Evolutionary conservation across 23 tunicate species (phyloP), one percentile per base, ranked within the genome.

Genomic region (Trididemnum miniatum): DNA sequence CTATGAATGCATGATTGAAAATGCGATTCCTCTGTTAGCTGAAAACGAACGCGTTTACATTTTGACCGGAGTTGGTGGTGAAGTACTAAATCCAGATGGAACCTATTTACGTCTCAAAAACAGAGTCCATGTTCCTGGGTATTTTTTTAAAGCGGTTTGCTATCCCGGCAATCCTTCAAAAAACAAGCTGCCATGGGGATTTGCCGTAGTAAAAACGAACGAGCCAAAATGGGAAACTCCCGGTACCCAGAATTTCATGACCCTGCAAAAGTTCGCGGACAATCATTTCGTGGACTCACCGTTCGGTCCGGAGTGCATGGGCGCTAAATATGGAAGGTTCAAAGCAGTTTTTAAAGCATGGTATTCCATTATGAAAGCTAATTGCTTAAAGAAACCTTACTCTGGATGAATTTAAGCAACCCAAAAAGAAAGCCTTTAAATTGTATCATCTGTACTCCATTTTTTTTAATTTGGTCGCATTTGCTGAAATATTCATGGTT

Each of bases 131-230:
- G 86, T 89, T 29, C 99, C 99, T 18, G 91, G 87, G 25, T 85
- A 72, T 69, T 95, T 82, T 64, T 95, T 96, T 96, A 95, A 95
- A 65, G 96, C 96, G 1, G 91, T 89, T 71, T 95, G 99, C 64
- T 95, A 95, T 67, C 97, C 97, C 65, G 97, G 97, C 25, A 91
- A 86, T 67, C 29, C 66, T 2, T 31, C 65, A 35, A 18, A 65
- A 2, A 34, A 71, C 29, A 65, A 77, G 4, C 79, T 32, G 39
- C 83, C 97, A 29, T 92, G 97, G 97, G 88, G 78, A 22, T 87
- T 64, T 73, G 97, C 92, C 1, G 79, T 92, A 1, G 79, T 92
- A 12, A 79, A 92, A 30, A 30, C 79, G 50, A 92, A 92, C 62
- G 82, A 37, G 24, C 67, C 81, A 28, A 39, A 71, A 0, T 30